Evolutionary conservation across 2,888 invertebrate species (phyloP).

Genomic region (Brachylomia viminalis): DNA sequence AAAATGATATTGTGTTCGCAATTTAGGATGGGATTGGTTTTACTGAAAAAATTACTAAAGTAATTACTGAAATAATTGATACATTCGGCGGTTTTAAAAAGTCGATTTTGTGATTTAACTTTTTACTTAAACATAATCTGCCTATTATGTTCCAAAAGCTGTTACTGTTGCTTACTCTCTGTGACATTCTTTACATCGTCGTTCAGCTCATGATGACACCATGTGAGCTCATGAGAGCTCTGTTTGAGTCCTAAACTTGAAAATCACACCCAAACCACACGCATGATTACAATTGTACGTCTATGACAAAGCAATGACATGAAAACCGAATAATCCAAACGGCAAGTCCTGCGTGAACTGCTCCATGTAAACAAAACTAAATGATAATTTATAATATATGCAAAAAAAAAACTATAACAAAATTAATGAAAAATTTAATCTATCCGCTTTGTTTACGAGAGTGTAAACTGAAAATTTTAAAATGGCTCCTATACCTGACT

Average conservation of each 20-base stretch:
- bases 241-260: not conserved
- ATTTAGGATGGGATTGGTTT: not conserved
- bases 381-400: too few relatives aligned
- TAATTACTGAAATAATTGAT: not conserved
- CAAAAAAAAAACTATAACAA: too few relatives aligned
- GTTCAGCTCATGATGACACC: not conserved
- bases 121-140: not conserved
- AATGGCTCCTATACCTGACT: too few relatives aligned
- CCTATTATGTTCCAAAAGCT: not conserved
- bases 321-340: not conserved
- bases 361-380: not conserved
- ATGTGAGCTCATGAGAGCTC: not conserved
- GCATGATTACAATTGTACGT: not conserved
- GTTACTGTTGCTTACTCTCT: not conserved
- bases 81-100: not conserved
- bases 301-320: not conserved
- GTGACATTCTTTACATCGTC: not conserved
- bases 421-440: too few relatives aligned
- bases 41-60: not conserved
- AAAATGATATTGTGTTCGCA: constrained; percentile 12
- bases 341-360: not conserved
- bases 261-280: not conserved
- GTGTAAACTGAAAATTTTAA: too few relatives aligned
- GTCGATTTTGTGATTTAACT: not conserved
- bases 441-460: too few relatives aligned